Conservation (phyloP, 2,888 invertebrate species). For the Iphiclides podalirius region DNA sequence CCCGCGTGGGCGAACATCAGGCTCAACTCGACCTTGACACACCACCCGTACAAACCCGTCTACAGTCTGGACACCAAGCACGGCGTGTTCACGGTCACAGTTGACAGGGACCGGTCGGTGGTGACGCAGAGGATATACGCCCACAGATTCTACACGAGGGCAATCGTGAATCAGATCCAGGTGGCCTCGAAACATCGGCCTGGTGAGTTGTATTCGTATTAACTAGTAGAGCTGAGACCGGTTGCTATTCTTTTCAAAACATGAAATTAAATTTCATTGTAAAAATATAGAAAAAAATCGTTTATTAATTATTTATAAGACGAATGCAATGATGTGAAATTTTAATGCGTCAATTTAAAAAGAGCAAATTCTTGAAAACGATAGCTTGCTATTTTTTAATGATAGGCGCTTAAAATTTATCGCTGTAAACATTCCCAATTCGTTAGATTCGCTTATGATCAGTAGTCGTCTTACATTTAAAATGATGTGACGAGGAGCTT, state of each 20-base stretch:
- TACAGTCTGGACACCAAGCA: conserved; percentile 70
- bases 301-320: too few species aligned
- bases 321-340: too few species aligned
- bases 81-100: conserved; percentile 68
- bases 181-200: conserved; percentile 65
- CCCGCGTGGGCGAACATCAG: conserved; percentile 81
- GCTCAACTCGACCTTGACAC: conserved; percentile 65
- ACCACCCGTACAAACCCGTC: conserved; percentile 54
- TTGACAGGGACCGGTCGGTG: conserved; percentile 67
- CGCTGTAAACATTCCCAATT: too few species aligned
- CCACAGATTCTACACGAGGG: conserved; percentile 70
- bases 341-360: neutral
- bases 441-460: too few species aligned
- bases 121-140: conserved; percentile 73
- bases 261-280: too few species aligned
- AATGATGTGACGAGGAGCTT: too few species aligned
- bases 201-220: conserved; percentile 38
- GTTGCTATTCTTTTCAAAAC: too few species aligned
- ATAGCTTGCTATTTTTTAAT: conserved; percentile 15
- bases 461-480: too few species aligned
- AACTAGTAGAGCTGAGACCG: neutral
- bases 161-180: conserved; percentile 71
- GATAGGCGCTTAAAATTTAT: conserved; percentile 14
- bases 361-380: neutral
- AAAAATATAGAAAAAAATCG: neutral